phyloP scores from a whole-genome alignment of 2,797 vertebrate genomes.

The Platyrinchus mystaceus region DNA sequence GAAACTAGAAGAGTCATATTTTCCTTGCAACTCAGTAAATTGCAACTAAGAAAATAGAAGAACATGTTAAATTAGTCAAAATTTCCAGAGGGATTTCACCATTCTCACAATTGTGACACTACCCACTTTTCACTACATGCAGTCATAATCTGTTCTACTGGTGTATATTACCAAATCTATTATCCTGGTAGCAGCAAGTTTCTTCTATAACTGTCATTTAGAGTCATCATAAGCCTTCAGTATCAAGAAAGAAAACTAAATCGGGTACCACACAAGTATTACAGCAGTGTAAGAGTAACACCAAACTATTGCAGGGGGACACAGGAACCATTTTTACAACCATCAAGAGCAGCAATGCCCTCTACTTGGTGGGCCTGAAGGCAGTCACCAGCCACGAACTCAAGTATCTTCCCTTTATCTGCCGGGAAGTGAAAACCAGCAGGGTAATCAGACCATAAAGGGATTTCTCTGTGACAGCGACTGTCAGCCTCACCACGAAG shows the following conservation, averaged over 20 bases:
- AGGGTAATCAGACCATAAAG: rapidly evolving
- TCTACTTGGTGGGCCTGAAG: background rate
- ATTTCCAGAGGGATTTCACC: background rate
- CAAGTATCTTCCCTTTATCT: rapidly evolving
- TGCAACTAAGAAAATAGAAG: background rate
- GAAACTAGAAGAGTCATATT: too few relatives aligned
- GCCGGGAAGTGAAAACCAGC: background rate
- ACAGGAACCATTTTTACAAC: background rate
- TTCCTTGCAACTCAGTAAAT: too few relatives aligned
- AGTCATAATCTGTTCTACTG: background rate
- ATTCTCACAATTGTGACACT: background rate
- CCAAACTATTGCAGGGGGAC: background rate
- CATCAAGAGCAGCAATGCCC: background rate
- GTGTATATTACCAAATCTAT: background rate
- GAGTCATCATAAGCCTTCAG: background rate
- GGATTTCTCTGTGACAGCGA: background rate
- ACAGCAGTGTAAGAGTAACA: background rate
- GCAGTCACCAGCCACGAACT: background rate
- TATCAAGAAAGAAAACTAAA: background rate
- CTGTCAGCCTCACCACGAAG: background rate
- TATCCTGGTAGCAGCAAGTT: background rate
- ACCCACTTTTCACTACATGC: background rate
- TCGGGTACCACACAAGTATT: background rate
- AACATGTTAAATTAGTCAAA: background rate
- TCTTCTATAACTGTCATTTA: background rate